A percentile compares a stretch with the other conserved stretches of the same genome.
These are phyloP conservation scores for Ariopsis seemanni DNA, from an alignment of 2,113 vertebrate genomes.

Conservation along the genomic window DNA sequence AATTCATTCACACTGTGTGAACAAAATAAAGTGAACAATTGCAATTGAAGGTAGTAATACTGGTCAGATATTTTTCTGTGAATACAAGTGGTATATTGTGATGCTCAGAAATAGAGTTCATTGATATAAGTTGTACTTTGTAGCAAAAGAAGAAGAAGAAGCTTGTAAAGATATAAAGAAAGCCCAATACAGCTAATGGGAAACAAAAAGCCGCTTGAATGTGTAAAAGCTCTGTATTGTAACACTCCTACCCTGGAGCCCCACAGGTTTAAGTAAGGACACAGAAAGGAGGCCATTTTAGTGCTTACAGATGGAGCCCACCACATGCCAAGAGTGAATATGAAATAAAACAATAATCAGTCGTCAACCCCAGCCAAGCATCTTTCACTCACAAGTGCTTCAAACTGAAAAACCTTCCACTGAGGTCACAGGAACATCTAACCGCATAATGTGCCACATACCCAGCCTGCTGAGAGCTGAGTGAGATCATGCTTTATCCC, in stretches of 20 bases:
- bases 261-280: slow-evolving; percentile 48
- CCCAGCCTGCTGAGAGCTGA: slow-evolving; percentile 43
- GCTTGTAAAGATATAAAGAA: background rate
- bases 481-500: slow-evolving; percentile 51
- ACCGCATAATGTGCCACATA: slow-evolving; percentile 45
- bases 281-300: slow-evolving; percentile 35
- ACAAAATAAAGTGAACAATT: slow-evolving; percentile 5
- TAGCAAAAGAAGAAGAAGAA: background rate
- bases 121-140: background rate
- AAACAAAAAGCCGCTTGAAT: background rate
- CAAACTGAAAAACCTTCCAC: slow-evolving; percentile 40
- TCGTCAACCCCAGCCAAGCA: slow-evolving; percentile 36
- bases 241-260: slow-evolving; percentile 11
- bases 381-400: slow-evolving; percentile 32
- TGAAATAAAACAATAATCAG: slow-evolving; percentile 53
- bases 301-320: slow-evolving; percentile 49
- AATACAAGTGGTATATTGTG: background rate
- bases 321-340: slow-evolving; percentile 46
- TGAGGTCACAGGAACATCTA: slow-evolving; percentile 46
- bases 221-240: slow-evolving; percentile 4
- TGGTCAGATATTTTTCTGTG: background rate
- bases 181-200: background rate
- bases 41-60: background rate
- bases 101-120: background rate
- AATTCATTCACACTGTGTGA: background rate